Evolutionary conservation across 1,140 invertebrate genomes (phyloP).

Genomic region (Melipona quadrifasciata): DNA sequence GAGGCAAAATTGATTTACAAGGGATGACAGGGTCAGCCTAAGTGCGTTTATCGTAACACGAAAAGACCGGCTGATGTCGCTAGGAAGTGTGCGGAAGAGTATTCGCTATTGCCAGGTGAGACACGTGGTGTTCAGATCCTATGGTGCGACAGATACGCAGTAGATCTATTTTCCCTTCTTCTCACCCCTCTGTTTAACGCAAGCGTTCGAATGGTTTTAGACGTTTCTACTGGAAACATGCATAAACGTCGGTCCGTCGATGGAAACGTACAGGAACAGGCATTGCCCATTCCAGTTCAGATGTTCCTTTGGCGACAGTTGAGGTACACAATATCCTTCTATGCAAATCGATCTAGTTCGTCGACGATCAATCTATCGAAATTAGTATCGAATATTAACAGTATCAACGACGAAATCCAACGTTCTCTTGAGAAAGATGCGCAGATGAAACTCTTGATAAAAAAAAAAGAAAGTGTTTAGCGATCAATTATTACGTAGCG

Average conservation of each 20-base stretch:
- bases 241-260: conserved; percentile 80
- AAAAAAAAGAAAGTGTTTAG: not conserved
- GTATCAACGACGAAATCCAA: not conserved
- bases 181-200: not conserved
- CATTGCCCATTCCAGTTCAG: conserved; percentile 97
- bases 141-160: not conserved
- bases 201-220: conserved; percentile 35
- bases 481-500: not conserved
- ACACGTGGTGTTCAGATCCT: conserved; percentile 50
- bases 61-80: conserved; percentile 23
- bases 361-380: not conserved
- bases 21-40: not conserved
- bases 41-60: not conserved
- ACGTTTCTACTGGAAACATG: conserved; percentile 61
- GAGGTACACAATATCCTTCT: conserved; percentile 82
- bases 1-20: conserved; percentile 14
- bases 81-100: not conserved
- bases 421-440: not conserved
- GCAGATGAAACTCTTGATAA: not conserved
- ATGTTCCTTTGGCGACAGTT: conserved; percentile 99
- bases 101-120: conserved; percentile 41
- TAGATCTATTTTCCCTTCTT: not conserved
- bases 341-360: not conserved
- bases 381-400: not conserved
- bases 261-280: conserved; percentile 85